Conservation (phyloP, 2,888 invertebrate genomes). For the Drosophila pseudotalamancana region DNA sequence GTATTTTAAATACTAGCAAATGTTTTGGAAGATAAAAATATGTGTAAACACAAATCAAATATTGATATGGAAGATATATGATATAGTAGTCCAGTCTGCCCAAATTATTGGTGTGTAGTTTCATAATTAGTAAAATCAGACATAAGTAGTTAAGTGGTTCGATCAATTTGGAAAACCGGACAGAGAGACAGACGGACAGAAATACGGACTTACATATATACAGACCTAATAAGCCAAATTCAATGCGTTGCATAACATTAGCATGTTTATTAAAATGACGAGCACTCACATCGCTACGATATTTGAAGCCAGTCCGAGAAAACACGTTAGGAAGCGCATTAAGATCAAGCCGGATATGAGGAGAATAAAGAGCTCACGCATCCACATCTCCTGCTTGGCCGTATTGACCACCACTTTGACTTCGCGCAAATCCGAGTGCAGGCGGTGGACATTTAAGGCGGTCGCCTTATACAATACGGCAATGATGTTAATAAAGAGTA, state of each 20-base stretch:
- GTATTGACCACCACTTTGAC: slow-evolving; percentile 52
- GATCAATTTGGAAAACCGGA: neutral
- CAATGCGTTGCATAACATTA: too few relatives aligned
- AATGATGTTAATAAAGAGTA: slow-evolving; percentile 78
- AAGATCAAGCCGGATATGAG: slow-evolving; percentile 72
- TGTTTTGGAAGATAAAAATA: neutral
- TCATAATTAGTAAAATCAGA: neutral
- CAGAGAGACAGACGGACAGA: too few relatives aligned
- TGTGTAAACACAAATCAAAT: too few relatives aligned
- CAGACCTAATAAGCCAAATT: too few relatives aligned
- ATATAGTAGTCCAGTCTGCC: neutral
- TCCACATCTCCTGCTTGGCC: slow-evolving; percentile 51
- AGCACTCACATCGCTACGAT: slow-evolving; percentile 82
- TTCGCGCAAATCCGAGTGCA: slow-evolving; percentile 68
- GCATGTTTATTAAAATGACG: neutral
- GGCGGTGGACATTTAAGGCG: slow-evolving; percentile 68
- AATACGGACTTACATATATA: too few relatives aligned
- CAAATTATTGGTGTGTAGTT: neutral
- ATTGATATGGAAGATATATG: neutral
- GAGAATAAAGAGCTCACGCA: slow-evolving; percentile 63
- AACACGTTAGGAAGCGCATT: slow-evolving; percentile 73
- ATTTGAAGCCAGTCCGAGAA: slow-evolving; percentile 76
- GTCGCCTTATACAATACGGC: slow-evolving; percentile 73
- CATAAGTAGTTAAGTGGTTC: neutral
- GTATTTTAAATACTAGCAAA: neutral